These are phyloP conservation scores for Heterodera schachtii DNA, from an alignment of 1,140 invertebrate species.

Conservation along the genomic window DNA sequence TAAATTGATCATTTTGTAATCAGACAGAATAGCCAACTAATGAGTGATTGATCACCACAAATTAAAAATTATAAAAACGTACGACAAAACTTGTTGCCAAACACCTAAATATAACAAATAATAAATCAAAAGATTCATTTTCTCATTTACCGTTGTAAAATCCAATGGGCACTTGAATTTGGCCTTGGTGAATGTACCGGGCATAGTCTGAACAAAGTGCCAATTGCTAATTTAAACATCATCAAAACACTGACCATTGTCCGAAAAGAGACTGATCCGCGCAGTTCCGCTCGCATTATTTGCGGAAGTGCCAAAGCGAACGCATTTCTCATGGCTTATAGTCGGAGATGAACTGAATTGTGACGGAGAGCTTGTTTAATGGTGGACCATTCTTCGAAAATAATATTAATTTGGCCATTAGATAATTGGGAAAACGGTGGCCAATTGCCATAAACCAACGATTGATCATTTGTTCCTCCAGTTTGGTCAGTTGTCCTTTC, in stretches of 20 bases:
- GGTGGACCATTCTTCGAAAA: not conserved
- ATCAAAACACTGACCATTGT: slow-evolving; percentile 31
- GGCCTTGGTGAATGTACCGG: slow-evolving; percentile 41
- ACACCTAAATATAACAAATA: slow-evolving; percentile 2
- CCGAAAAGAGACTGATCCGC: slow-evolving; percentile 44
- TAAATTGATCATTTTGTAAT: not conserved
- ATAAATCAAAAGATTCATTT: not conserved
- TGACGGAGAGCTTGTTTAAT: not conserved
- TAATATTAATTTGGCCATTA: no score
- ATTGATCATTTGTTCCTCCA: not conserved
- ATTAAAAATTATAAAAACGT: not conserved
- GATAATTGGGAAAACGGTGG: no score
- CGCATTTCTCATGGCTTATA: slow-evolving; percentile 1
- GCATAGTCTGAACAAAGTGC: slow-evolving; percentile 41
- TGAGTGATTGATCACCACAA: not conserved
- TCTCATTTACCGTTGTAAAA: slow-evolving; percentile 38
- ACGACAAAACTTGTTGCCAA: slow-evolving; percentile 22
- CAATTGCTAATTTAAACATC: no score
- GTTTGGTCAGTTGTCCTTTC: no score
- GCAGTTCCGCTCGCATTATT: slow-evolving; percentile 7
- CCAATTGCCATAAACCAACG: no score
- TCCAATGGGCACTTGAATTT: slow-evolving; percentile 40
- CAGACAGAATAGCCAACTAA: no score
- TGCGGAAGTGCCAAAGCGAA: not conserved
- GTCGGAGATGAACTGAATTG: not conserved